Percentiles rank a stretch among this genome's conserved stretches.
phyloP scores from a whole-genome alignment of 1,140 invertebrate genomes.

The Caenorhabditis tropicalis region DNA sequence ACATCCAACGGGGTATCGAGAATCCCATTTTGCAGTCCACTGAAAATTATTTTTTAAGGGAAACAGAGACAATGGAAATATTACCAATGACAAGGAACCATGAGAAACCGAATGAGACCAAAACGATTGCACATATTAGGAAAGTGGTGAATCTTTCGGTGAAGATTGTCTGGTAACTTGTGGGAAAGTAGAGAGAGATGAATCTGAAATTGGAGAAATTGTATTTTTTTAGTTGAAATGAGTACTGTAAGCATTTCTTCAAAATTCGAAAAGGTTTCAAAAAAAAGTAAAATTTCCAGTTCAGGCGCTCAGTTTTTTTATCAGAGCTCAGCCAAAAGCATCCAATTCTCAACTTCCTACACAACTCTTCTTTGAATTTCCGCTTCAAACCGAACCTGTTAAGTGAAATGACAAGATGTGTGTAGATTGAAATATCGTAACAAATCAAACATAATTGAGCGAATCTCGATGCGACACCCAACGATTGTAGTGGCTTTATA shows the following conservation, averaged over 20 bases:
- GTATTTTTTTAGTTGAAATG: neutral
- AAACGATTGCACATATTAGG: neutral
- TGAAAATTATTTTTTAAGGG: neutral
- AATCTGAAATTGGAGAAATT: slow-evolving; percentile 21
- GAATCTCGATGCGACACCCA: slow-evolving; percentile 23
- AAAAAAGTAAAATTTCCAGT: neutral
- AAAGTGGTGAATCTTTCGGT: slow-evolving; percentile 41
- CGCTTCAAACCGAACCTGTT: slow-evolving; percentile 7
- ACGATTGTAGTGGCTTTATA: slow-evolving; percentile 22
- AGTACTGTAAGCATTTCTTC: neutral
- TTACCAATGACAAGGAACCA: slow-evolving; percentile 40
- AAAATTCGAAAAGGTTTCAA: no score
- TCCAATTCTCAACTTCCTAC: neutral
- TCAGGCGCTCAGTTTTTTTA: neutral
- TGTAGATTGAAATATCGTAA: slow-evolving; percentile 51
- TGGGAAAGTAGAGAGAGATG: slow-evolving; percentile 48
- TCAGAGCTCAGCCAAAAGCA: no score
- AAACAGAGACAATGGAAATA: neutral
- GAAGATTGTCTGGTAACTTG: slow-evolving; percentile 27
- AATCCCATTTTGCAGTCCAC: slow-evolving; percentile 44
- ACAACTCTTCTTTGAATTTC: neutral
- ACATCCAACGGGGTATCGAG: slow-evolving; percentile 34
- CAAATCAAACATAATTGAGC: slow-evolving; percentile 47
- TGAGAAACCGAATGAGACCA: neutral
- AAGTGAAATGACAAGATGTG: slow-evolving; percentile 45